Evolutionary conservation across 2,888 invertebrate genomes (phyloP), one percentile per base, ranked within the genome.

Genomic region (Kryphioiulus occultus): DNA sequence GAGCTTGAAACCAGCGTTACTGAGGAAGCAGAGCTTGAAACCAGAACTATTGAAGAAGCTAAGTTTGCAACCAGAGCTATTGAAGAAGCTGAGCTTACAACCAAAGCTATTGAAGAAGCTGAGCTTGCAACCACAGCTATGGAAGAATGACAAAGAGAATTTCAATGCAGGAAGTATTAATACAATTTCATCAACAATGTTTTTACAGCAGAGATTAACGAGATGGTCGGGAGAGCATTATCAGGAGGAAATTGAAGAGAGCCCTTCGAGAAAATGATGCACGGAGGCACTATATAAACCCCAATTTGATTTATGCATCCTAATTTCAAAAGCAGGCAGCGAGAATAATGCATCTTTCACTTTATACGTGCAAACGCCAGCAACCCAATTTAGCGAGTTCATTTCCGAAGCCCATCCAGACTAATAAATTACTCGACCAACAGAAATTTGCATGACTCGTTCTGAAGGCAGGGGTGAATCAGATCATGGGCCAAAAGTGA

Each of bases 251-350:
- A 22, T 22, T n/a, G 59, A 59, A 59, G 59, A 59, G n/a, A 17
- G 47, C 26, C 68, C 26, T 68, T 68, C 68, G 10, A 68, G 68
- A 68, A 68, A 68, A 68, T 68, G 68, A 68, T 68, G 68, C 26
- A 68, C 26, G n/a, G 68, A 12, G 68, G 2, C 68, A 68, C 68
- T 26, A 68, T 68, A 26, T 68, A 68, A 68, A 26, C 26, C 26
- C 59, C 12, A 68, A 68, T 26, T 68, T 68, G 68, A 68, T 68
- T 68, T 26, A 68, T 26, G 68, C 68, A 68, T 68, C 68, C 68
- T 26, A 68, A 68, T 68, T 68, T 26, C 68, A 68, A 68, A 68
- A 68, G 26, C 68, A 68, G 12, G 68, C 68, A n/a, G n/a, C 68
- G 68, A 12, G 68, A 26, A 26, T 68, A 68, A 68, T n/a, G n/a